phyloP scores from a whole-genome alignment of 2,797 vertebrate species.

The Pseudochirops corinnae region DNA sequence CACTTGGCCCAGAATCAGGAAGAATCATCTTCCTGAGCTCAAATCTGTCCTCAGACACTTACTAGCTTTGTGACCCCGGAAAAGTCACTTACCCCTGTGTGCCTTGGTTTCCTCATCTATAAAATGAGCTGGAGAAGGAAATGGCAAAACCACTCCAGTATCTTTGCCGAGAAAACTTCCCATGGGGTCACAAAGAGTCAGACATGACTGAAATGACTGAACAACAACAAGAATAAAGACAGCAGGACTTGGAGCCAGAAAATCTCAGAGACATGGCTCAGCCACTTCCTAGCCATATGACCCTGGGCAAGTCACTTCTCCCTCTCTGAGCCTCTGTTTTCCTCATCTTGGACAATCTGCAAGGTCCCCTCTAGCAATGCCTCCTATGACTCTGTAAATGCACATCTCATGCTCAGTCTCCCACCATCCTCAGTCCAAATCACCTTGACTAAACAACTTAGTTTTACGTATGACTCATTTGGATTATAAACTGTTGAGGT shows the following conservation, averaged over 20 bases:
- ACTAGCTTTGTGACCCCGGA: neutral
- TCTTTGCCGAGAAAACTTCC: neutral
- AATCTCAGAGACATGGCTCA: neutral
- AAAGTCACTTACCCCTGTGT: neutral
- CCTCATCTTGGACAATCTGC: neutral
- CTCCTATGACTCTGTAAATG: neutral
- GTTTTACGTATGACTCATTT: slow-evolving; percentile 69
- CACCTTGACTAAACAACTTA: slow-evolving; percentile 25
- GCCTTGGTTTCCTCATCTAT: neutral
- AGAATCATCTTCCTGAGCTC: neutral
- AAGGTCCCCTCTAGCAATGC: neutral
- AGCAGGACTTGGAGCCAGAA: neutral
- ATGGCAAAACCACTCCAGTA: neutral
- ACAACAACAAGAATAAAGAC: neutral
- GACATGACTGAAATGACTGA: neutral
- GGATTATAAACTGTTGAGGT: slow-evolving; percentile 74
- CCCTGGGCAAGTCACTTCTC: neutral
- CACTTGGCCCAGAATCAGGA: neutral
- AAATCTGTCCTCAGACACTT: neutral
- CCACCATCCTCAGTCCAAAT: neutral
- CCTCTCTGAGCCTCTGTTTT: neutral
- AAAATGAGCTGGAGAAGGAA: neutral
- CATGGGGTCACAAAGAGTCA: neutral
- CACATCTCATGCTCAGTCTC: neutral
- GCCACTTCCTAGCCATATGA: neutral